Conservation (phyloP, 2,797 vertebrate species). For the Holocentrus rufus region DNA sequence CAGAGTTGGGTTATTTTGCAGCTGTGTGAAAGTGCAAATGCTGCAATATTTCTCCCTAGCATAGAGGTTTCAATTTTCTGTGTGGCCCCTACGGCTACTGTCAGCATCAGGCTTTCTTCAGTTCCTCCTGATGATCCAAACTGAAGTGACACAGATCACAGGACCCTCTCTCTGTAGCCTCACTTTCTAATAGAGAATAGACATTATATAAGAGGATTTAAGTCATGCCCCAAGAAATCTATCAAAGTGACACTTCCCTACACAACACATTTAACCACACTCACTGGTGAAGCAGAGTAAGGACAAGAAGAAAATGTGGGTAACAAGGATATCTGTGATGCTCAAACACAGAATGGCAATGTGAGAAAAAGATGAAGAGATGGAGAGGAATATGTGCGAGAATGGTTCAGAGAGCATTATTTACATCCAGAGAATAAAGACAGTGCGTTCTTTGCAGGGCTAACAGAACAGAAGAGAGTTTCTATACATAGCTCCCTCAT, state of each 20-base stretch:
- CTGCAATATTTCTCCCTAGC: conserved; percentile 3
- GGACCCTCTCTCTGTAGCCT: neutral
- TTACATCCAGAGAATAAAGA: conserved; percentile 8
- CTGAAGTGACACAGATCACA: neutral
- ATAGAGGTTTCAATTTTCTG: conserved; percentile 8
- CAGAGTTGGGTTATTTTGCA: neutral
- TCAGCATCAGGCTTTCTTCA: conserved; percentile 6
- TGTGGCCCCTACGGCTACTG: conserved; percentile 17
- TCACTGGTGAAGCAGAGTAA: neutral
- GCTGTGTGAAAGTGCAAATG: conserved; percentile 7
- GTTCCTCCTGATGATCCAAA: neutral
- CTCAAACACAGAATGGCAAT: neutral
- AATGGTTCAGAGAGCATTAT: conserved; percentile 3
- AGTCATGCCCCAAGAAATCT: neutral
- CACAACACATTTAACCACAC: conserved; percentile 5
- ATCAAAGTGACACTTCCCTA: neutral
- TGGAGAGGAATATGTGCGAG: too few species aligned
- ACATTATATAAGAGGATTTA: conserved; percentile 5
- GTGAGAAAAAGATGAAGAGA: neutral
- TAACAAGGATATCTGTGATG: neutral
- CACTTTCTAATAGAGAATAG: conserved; percentile 3
- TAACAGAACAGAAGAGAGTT: neutral
- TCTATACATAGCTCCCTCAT: conserved; percentile 20
- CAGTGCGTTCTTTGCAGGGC: neutral
- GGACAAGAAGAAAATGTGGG: neutral